These are phyloP conservation scores for Sesia bembeciformis DNA, from an alignment of 2,888 invertebrate genomes.

Conservation along the genomic window DNA sequence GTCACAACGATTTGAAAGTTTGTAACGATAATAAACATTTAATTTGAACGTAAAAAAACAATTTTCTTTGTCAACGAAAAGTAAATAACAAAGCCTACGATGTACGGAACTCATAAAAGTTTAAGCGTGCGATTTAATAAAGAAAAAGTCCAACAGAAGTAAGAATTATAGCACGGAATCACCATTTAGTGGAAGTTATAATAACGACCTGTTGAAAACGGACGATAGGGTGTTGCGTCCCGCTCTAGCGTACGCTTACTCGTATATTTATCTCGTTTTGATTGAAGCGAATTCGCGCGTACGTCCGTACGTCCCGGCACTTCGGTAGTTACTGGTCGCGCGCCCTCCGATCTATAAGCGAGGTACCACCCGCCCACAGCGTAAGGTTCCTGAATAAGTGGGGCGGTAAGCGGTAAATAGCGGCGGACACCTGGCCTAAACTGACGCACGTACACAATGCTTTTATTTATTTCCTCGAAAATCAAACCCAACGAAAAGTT, in stretches of 20 bases:
- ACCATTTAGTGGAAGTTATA: constrained; percentile 63
- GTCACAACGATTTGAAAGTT: background rate
- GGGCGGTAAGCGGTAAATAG: constrained; percentile 67
- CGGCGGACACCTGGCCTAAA: constrained; percentile 53
- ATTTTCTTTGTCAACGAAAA: background rate
- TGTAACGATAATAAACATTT: constrained; percentile 3
- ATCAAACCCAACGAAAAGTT: constrained; percentile 13
- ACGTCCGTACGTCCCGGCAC: constrained; percentile 60
- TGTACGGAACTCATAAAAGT: constrained; percentile 37
- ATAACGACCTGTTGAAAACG: constrained; percentile 71
- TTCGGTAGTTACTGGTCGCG: constrained; percentile 53
- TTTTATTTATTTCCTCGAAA: constrained; percentile 16
- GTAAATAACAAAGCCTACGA: background rate
- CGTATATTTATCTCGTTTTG: constrained; percentile 45
- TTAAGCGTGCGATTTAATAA: constrained; percentile 36
- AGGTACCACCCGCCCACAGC: constrained; percentile 39
- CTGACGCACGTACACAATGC: constrained; percentile 6
- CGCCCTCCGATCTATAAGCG: constrained; percentile 62
- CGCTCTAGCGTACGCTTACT: constrained; percentile 32
- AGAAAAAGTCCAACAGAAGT: constrained; percentile 23
- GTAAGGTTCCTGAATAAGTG: constrained; percentile 48
- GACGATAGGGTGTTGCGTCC: constrained; percentile 38
- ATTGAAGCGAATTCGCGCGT: constrained; percentile 23
- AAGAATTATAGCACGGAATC: constrained; percentile 59
- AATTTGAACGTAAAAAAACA: background rate